Base-by-base conservation (phyloP, 2,113 vertebrate species). In the Phrynosoma blainvillii region DNA sequence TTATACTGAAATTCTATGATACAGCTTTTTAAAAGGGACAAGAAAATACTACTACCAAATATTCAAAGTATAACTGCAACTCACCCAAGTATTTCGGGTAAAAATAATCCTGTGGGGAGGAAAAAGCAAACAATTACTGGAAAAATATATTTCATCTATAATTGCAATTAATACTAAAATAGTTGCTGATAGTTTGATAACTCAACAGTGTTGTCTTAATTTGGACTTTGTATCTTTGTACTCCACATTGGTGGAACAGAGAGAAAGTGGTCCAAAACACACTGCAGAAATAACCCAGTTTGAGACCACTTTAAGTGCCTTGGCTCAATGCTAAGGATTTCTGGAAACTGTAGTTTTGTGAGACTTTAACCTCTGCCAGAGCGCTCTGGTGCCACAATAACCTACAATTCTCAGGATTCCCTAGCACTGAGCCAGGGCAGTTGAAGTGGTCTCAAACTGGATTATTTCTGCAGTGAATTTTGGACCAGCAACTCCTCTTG, bases 1-100 rank as follows among this genome's bases (percentile, higher is more conserved):
- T 14, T 5, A 18, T 20, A 84, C 10, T 71, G 52, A 21, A 83
- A 85, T 84, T 82, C 80, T 70, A 1, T 25, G 66, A 70, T 8
- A 77, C 36, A 88, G 85, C 36, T 42, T 86, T 86, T 91, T 52
- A 11, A 42, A 65, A 92, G 75, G 84, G 25, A 94, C 42, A 88
- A 76, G 6, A 91, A 77, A 77, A 68, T 18, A 91, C 27, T 8
- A 79, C 9, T 21, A 68, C 47, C 79, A 92, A 77, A 91, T 62
- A 82, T 6, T 4, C 13, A 42, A 86, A 92, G 88, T 78, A 85
- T 85, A 92, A 66, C 47, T 91, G 81, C 42, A 80, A 97, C 98
- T 98, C 96, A 99, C 99, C 97, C 90, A 97, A 91, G 93, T 99
- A 99, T 95, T 97, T 98, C 56, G 98, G 98, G 90, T 98, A 99